Percentiles rank a stretch among this genome's conserved stretches.
These are phyloP conservation scores for Drosophila pallidifrons DNA, from an alignment of 1,140 invertebrate species.

Conservation along the genomic window DNA sequence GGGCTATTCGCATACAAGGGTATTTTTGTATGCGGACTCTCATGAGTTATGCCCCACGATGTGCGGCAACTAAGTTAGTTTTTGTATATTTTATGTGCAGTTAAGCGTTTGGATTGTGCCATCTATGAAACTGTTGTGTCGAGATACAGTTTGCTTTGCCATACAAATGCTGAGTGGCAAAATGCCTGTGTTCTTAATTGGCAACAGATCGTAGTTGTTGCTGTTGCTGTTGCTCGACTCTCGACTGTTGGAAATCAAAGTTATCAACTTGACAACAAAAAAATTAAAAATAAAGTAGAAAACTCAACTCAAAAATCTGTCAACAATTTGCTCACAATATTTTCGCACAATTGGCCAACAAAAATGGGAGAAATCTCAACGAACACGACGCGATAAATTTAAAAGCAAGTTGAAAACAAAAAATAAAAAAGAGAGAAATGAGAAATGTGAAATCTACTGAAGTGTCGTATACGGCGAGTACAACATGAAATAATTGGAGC, in stretches of 20 bases:
- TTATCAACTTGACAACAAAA: neutral
- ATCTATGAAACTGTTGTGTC: constrained; percentile 23
- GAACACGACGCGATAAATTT: neutral
- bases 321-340: constrained; percentile 9
- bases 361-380: neutral
- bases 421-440: constrained; percentile 7
- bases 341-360: neutral
- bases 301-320: neutral
- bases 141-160: constrained; percentile 6
- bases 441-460: constrained; percentile 66
- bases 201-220: neutral
- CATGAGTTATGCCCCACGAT: constrained; percentile 69
- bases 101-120: constrained; percentile 68
- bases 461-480: constrained; percentile 53
- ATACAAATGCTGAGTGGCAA: constrained; percentile 7
- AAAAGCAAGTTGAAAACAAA: neutral
- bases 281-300: neutral
- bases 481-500: constrained; percentile 78
- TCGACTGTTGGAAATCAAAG: constrained; percentile 1
- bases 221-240: neutral
- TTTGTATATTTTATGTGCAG: constrained; percentile 77
- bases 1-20: neutral
- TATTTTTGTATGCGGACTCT: constrained; percentile 23
- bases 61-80: constrained; percentile 71
- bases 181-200: constrained; percentile 1